phyloP scores from a whole-genome alignment of 2,113 vertebrate genomes.

The Chamaetylas fuelleborni region DNA sequence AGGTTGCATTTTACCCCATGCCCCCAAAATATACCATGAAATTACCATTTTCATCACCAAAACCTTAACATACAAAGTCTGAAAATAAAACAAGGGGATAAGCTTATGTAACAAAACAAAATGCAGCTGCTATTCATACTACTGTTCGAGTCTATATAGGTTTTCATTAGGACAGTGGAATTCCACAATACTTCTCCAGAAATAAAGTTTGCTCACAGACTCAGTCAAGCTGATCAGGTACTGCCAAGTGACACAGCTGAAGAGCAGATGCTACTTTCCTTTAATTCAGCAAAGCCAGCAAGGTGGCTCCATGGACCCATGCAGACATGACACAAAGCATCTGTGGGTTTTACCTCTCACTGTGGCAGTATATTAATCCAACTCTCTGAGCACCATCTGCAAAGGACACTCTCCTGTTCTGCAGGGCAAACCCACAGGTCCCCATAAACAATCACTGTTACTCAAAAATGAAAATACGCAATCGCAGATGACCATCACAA shows the following conservation, averaged over 20 bases:
- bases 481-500: not conserved
- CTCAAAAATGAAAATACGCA: not conserved
- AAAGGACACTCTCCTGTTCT: not conserved
- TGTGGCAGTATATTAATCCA: not conserved
- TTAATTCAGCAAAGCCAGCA: conserved; percentile 20
- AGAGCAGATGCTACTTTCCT: conserved; percentile 22
- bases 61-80: not conserved
- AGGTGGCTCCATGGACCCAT: not conserved
- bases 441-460: not conserved
- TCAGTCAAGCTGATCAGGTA: not conserved
- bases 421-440: not conserved
- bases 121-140: not conserved
- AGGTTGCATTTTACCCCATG: not conserved
- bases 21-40: not conserved
- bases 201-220: not conserved
- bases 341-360: not conserved
- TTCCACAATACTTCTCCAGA: not conserved
- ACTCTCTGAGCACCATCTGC: not conserved
- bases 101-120: not conserved
- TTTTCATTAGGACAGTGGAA: not conserved
- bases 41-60: not conserved
- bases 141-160: not conserved
- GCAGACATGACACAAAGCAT: not conserved
- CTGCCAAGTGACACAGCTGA: not conserved
- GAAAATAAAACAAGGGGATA: not conserved